phyloP scores from a whole-genome alignment of 2,888 invertebrate genomes.

The Dinocampus coccinellae region DNA sequence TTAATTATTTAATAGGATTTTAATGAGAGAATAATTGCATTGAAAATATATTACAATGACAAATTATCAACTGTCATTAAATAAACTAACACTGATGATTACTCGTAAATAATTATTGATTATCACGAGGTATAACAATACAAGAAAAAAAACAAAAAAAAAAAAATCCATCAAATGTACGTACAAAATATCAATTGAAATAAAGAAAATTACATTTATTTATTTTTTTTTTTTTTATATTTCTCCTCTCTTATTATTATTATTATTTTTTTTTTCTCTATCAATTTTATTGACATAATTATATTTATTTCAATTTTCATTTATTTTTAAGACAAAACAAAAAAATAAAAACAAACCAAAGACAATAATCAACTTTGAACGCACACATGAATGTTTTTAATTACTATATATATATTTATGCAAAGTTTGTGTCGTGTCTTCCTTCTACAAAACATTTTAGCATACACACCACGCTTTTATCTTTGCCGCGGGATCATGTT shows the following conservation, averaged over 20 bases:
- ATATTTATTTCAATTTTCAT: too few species aligned
- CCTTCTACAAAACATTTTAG: not conserved
- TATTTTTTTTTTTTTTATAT: not conserved
- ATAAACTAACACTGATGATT: not conserved
- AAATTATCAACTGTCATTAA: not conserved
- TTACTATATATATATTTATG: conserved; percentile 9
- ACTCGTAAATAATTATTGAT: not conserved
- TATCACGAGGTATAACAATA: not conserved
- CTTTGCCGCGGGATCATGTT: conserved; percentile 8
- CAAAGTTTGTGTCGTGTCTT: not conserved
- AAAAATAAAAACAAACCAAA: too few species aligned
- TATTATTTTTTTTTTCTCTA: not conserved
- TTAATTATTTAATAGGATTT: not conserved
- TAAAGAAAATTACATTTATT: too few species aligned
- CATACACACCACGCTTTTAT: conserved; percentile 11
- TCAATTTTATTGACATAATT: too few species aligned
- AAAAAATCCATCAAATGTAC: too few species aligned
- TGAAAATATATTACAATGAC: not conserved
- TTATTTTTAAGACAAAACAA: too few species aligned
- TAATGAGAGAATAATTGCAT: not conserved
- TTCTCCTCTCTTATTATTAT: not conserved
- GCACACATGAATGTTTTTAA: not conserved
- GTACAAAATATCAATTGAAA: too few species aligned
- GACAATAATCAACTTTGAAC: not conserved
- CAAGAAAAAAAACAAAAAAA: not conserved